Evolutionary conservation across 2,113 vertebrate genomes (phyloP).

Genomic region (Vombatus ursinus): DNA sequence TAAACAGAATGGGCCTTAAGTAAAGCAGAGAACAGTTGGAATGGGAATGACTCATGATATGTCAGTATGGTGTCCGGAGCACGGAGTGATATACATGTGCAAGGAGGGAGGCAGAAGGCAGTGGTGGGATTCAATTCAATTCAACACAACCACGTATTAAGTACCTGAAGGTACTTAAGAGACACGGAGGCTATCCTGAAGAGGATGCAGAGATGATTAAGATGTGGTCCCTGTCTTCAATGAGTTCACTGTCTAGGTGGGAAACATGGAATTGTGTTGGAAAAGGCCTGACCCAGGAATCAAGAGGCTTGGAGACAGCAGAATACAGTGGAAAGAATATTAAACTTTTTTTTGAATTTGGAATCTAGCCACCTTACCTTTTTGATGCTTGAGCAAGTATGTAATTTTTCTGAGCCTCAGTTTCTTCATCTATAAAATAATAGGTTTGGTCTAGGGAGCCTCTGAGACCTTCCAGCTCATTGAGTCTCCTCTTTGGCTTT

Average conservation of each 20-base stretch:
- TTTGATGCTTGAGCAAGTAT: background rate
- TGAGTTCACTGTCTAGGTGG: background rate
- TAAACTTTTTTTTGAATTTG: background rate
- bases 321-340: background rate
- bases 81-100: background rate
- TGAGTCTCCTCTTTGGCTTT: background rate
- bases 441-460: background rate
- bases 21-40: background rate
- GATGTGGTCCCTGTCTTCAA: background rate
- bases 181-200: background rate
- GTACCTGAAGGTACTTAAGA: background rate
- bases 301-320: background rate
- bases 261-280: background rate
- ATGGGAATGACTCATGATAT: background rate
- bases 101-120: background rate
- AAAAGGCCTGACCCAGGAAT: background rate
- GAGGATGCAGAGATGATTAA: background rate
- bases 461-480: background rate
- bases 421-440: background rate
- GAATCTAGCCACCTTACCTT: background rate
- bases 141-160: background rate
- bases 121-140: background rate
- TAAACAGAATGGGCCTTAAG: background rate
- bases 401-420: background rate
- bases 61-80: background rate